Conservation (phyloP, 2,888 invertebrate genomes). For the Erynnis tages region DNA sequence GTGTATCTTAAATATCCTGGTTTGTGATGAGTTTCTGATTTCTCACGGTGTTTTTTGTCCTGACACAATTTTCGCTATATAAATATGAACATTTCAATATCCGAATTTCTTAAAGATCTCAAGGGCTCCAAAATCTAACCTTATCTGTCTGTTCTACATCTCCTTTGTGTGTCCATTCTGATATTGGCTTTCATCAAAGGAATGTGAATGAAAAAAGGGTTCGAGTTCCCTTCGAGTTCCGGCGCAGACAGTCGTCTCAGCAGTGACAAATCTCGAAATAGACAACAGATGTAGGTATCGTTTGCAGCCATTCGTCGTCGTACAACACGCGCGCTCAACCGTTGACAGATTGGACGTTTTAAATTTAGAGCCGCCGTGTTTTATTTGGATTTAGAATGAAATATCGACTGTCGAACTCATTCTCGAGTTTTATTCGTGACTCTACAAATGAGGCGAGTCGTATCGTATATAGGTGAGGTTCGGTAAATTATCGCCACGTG, state of each 20-base stretch:
- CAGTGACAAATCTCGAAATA: conserved; percentile 76
- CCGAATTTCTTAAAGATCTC: no score
- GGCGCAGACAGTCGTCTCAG: conserved; percentile 61
- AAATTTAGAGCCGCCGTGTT: conserved; percentile 74
- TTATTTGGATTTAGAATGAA: conserved; percentile 72
- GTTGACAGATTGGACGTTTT: conserved; percentile 79
- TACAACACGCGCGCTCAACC: conserved; percentile 74
- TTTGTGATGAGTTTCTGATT: no score
- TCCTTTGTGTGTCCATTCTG: conserved; percentile 38
- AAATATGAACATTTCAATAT: no score
- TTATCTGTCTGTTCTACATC: conserved; percentile 8
- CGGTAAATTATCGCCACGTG: conserved; percentile 17
- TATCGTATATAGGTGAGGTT: conserved; percentile 6
- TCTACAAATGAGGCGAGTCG: conserved; percentile 36
- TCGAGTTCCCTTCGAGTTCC: conserved; percentile 53
- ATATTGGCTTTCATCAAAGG: conserved; percentile 44
- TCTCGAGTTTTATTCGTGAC: conserved; percentile 38
- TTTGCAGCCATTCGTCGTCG: conserved; percentile 75
- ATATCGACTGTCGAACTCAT: conserved; percentile 65
- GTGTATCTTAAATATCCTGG: no score
- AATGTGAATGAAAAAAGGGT: conserved; percentile 56
- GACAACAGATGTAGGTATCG: conserved; percentile 71
- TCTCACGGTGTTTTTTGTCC: no score
- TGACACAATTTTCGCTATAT: no score
- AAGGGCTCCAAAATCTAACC: conserved; percentile 33